Percentiles rank a stretch among this genome's conserved stretches.
Conservation (phyloP, 2,888 invertebrate genomes). For the Rhimphoctona megacephalus region DNA sequence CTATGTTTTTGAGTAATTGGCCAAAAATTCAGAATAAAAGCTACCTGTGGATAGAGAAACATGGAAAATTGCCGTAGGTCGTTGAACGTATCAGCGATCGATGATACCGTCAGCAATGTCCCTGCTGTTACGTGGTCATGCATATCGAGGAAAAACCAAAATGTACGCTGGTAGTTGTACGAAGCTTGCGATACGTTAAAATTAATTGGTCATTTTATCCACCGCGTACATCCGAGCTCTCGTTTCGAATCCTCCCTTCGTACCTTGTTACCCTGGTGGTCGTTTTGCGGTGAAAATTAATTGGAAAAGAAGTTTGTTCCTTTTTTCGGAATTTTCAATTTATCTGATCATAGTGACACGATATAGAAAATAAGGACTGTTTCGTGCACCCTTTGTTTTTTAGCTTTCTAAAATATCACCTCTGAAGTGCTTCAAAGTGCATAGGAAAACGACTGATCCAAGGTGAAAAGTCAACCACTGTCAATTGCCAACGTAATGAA, state of each 20-base stretch:
- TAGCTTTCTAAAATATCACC: background rate
- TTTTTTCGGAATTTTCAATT: slow-evolving; percentile 6
- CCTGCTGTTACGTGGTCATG: background rate
- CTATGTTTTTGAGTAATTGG: background rate
- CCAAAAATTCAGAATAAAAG: background rate
- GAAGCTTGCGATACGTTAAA: slow-evolving; percentile 65
- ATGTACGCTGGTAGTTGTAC: slow-evolving; percentile 30
- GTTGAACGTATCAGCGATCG: slow-evolving; percentile 6
- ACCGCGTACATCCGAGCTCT: slow-evolving; percentile 57
- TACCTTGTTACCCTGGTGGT: slow-evolving; percentile 24
- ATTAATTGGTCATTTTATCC: slow-evolving; percentile 77
- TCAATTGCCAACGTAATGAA: slow-evolving; percentile 58
- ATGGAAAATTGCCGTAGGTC: background rate
- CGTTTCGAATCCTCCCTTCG: background rate
- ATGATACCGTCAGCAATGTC: background rate
- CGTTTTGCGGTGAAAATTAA: slow-evolving; percentile 57
- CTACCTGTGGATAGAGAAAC: background rate
- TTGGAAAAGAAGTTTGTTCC: background rate
- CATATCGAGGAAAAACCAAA: slow-evolving; percentile 36
- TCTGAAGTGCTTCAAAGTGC: background rate
- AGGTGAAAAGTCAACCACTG: slow-evolving; percentile 58
- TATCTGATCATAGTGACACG: background rate
- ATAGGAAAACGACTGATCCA: slow-evolving; percentile 10
- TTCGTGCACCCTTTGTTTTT: slow-evolving; percentile 35
- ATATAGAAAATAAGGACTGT: background rate